Percentiles rank a stretch among this genome's conserved stretches.
Evolutionary conservation across 2,888 invertebrate genomes (phyloP).

Genomic region (Tryphoninae sp.): DNA sequence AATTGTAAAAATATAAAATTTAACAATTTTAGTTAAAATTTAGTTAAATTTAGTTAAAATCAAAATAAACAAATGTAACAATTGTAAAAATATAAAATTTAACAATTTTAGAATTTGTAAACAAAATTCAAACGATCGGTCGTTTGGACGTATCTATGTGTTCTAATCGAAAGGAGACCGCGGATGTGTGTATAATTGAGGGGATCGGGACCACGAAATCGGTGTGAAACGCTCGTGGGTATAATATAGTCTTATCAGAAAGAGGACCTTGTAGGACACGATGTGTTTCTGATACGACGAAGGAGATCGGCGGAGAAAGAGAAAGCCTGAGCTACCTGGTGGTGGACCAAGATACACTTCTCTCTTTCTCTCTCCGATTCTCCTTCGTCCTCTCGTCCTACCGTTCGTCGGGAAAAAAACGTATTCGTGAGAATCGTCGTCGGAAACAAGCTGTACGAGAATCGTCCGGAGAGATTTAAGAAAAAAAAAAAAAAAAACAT

Average conservation of each 20-base stretch:
- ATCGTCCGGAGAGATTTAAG: slow-evolving; percentile 31
- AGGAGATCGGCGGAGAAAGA: slow-evolving; percentile 59
- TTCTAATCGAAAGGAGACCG: slow-evolving; percentile 47
- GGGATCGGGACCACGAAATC: slow-evolving; percentile 67
- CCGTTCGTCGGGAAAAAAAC: slow-evolving; percentile 49
- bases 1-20: too few species aligned
- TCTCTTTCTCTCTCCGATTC: slow-evolving; percentile 19
- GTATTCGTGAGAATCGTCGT: slow-evolving; percentile 57
- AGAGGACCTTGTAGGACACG: slow-evolving; percentile 78
- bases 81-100: too few species aligned
- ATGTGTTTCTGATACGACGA: slow-evolving; percentile 79
- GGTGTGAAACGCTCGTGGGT: slow-evolving; percentile 73
- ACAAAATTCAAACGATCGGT: not conserved
- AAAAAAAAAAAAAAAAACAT: not conserved
- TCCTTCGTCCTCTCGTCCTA: slow-evolving; percentile 32
- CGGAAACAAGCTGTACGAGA: slow-evolving; percentile 50
- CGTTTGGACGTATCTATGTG: not conserved
- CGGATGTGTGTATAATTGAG: slow-evolving; percentile 66
- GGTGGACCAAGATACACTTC: slow-evolving; percentile 36
- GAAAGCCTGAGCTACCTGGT: slow-evolving; percentile 51
- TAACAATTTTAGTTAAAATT: too few species aligned
- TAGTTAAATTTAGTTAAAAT: too few species aligned
- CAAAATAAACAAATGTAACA: too few species aligned
- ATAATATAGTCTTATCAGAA: slow-evolving; percentile 79
- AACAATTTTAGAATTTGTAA: too few species aligned